Evolutionary conservation across 2,113 vertebrate species (phyloP).

Genomic region (Oostethus manadensis): DNA sequence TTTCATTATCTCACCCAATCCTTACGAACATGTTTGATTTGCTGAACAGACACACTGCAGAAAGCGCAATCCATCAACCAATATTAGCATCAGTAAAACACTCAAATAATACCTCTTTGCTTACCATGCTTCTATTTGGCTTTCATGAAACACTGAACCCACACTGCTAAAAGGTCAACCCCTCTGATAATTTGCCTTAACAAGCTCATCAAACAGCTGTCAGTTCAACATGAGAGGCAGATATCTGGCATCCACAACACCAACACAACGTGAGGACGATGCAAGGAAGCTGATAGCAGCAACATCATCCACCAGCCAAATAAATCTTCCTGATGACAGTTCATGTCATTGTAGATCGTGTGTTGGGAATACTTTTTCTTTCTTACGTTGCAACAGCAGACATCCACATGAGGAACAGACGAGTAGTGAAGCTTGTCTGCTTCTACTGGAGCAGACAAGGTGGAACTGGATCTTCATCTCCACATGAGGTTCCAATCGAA

Average conservation of each 20-base stretch:
- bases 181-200: not conserved
- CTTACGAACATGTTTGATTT: conserved; percentile 44
- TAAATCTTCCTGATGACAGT: not conserved
- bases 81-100: not conserved
- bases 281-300: not conserved
- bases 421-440: not conserved
- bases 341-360: not conserved
- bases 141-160: too few relatives aligned
- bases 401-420: not conserved
- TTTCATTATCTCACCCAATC: conserved; percentile 48
- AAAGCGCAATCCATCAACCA: conserved; percentile 2
- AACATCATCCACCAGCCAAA: not conserved
- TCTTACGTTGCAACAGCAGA: not conserved
- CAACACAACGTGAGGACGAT: not conserved
- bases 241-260: not conserved
- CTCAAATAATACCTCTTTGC: not conserved
- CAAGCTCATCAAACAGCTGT: not conserved
- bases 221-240: not conserved
- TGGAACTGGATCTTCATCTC: too few relatives aligned
- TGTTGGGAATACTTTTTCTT: not conserved
- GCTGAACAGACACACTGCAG: conserved; percentile 24
- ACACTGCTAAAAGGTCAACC: not conserved
- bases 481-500: not conserved
- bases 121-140: not conserved
- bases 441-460: too few relatives aligned